phyloP scores from a whole-genome alignment of 2,888 invertebrate species.

The Calephelis perditalis region DNA sequence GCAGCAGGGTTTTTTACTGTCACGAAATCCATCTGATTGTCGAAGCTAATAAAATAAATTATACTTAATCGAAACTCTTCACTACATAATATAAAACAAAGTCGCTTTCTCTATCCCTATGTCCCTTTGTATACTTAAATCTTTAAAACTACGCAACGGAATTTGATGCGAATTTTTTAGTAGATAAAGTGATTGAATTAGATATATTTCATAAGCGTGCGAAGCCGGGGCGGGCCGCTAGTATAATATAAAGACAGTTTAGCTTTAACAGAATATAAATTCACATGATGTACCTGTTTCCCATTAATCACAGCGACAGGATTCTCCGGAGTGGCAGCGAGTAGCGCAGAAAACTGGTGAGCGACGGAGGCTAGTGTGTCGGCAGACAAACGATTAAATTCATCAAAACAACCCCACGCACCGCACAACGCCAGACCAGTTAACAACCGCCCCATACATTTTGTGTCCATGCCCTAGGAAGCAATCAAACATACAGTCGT shows the following conservation, averaged over 20 bases:
- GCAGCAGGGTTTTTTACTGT: too few relatives aligned
- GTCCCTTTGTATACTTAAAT: too few relatives aligned
- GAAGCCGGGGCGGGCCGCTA: too few relatives aligned
- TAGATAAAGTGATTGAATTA: too few relatives aligned
- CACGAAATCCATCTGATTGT: too few relatives aligned
- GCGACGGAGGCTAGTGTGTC: slow-evolving; percentile 96
- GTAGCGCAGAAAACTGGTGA: slow-evolving; percentile 95
- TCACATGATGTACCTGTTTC: slow-evolving; percentile 44
- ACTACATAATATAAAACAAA: too few relatives aligned
- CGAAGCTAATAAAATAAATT: too few relatives aligned
- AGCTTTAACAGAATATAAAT: not conserved
- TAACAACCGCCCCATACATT: slow-evolving; percentile 96
- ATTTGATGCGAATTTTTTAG: too few relatives aligned
- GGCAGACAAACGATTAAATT: slow-evolving; percentile 97
- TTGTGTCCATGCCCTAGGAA: slow-evolving; percentile 91
- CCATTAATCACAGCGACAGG: slow-evolving; percentile 54
- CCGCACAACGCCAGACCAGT: slow-evolving; percentile 95
- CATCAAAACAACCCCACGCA: slow-evolving; percentile 99
- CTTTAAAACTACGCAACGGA: too few relatives aligned
- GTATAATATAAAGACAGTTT: slow-evolving; percentile 22
- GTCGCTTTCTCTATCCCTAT: too few relatives aligned
- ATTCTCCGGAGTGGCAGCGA: slow-evolving; percentile 80
- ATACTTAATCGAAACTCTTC: not conserved
- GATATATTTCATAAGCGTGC: too few relatives aligned
- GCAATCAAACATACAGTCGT: not conserved